A percentile compares a stretch with the other conserved stretches of the same genome.
phyloP scores from a whole-genome alignment of 2,113 vertebrate genomes.

The Oxygymnocypris stewartii region DNA sequence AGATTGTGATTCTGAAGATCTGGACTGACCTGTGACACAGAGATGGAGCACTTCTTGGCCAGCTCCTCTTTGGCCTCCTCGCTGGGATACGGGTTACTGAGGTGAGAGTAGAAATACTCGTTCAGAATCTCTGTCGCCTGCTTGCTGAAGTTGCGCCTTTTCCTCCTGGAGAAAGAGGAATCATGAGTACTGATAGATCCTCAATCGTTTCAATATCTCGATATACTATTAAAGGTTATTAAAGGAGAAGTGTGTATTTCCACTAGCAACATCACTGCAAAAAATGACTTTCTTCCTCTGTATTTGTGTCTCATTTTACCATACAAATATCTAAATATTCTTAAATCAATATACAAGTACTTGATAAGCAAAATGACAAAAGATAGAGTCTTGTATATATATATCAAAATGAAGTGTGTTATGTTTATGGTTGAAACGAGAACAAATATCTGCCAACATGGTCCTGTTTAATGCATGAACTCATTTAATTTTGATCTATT shows the following conservation, averaged over 20 bases:
- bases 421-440: too few relatives aligned
- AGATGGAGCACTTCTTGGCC: slow-evolving; percentile 91
- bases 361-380: too few relatives aligned
- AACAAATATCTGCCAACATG: too few relatives aligned
- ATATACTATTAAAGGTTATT: not conserved
- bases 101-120: slow-evolving; percentile 91
- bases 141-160: slow-evolving; percentile 91
- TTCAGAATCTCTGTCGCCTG: slow-evolving; percentile 91
- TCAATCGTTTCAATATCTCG: not conserved
- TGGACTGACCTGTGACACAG: slow-evolving; percentile 82
- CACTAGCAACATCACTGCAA: not conserved
- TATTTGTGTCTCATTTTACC: too few relatives aligned
- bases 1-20: slow-evolving; percentile 4
- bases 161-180: slow-evolving; percentile 74
- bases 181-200: not conserved
- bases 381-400: too few relatives aligned
- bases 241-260: not conserved
- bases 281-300: too few relatives aligned
- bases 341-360: too few relatives aligned
- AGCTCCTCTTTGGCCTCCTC: slow-evolving; percentile 94
- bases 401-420: too few relatives aligned
- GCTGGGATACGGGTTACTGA: slow-evolving; percentile 90
- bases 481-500: too few relatives aligned
- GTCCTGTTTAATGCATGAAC: too few relatives aligned
- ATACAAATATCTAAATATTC: too few relatives aligned